These are phyloP conservation scores for Digitonthophagus gazella DNA, from an alignment of 2,888 invertebrate species.

Conservation along the genomic window DNA sequence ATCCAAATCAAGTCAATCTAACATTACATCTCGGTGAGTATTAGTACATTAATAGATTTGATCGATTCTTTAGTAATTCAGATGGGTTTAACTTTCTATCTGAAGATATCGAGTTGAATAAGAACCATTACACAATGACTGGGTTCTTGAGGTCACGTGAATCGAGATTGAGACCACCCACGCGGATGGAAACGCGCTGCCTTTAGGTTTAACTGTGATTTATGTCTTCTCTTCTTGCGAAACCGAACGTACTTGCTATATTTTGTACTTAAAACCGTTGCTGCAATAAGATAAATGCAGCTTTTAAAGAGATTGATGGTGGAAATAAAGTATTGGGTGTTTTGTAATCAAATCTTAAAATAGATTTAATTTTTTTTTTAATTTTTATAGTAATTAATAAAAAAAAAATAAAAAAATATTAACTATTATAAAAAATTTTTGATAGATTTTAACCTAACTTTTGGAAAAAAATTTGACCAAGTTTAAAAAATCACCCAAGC, in stretches of 20 bases:
- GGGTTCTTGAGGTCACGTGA: not conserved
- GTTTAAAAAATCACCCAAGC: too few relatives aligned
- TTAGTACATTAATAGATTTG: too few relatives aligned
- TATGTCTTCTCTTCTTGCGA: slow-evolving; percentile 16
- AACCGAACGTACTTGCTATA: slow-evolving; percentile 1
- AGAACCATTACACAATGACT: not conserved
- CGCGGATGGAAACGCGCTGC: slow-evolving; percentile 4
- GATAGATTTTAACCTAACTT: too few relatives aligned
- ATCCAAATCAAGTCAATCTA: slow-evolving; percentile 89
- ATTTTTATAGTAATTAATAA: too few relatives aligned
- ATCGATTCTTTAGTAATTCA: not conserved
- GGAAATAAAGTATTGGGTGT: too few relatives aligned
- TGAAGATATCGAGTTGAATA: slow-evolving; percentile 1
- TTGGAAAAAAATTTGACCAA: too few relatives aligned
- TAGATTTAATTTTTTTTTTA: too few relatives aligned
- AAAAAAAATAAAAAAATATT: too few relatives aligned
- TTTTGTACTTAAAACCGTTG: not conserved
- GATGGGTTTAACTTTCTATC: not conserved
- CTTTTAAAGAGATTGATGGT: not conserved
- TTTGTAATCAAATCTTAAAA: too few relatives aligned
- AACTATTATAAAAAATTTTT: too few relatives aligned
- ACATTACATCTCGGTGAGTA: slow-evolving; percentile 62
- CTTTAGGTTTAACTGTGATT: slow-evolving; percentile 24
- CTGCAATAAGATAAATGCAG: slow-evolving; percentile 7
- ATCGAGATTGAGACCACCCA: slow-evolving; percentile 20